Evolutionary conservation across 2,797 vertebrate species (phyloP).

Genomic region (Falco concolor): DNA sequence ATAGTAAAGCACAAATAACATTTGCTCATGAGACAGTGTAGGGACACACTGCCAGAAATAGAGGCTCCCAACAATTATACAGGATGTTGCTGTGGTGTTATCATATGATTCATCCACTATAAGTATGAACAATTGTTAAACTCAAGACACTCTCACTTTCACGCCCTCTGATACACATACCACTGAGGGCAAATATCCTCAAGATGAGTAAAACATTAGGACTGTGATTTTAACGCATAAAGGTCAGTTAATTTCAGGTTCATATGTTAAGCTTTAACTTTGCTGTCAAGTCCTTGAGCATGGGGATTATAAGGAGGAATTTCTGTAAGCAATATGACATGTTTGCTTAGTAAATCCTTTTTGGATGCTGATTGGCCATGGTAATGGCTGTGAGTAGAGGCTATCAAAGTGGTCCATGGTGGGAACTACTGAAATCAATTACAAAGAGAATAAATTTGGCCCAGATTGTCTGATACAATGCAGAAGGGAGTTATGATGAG

Average conservation of each 20-base stretch:
- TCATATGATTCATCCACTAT: conserved; percentile 70
- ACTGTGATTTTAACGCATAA: not conserved
- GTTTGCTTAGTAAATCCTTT: not conserved
- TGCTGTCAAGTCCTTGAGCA: not conserved
- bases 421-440: not conserved
- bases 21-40: conserved; percentile 71
- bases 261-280: not conserved
- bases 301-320: not conserved
- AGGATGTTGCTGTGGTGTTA: conserved; percentile 74
- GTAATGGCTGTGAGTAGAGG: not conserved
- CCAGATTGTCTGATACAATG: not conserved
- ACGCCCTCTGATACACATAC: conserved; percentile 65
- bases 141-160: conserved; percentile 67
- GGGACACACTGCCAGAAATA: conserved; percentile 69
- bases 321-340: not conserved
- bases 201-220: conserved; percentile 7
- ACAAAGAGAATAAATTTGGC: conserved; percentile 2
- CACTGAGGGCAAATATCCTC: conserved; percentile 44
- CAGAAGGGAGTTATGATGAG: not conserved
- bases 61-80: conserved; percentile 67
- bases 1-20: conserved; percentile 46
- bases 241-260: not conserved
- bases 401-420: not conserved
- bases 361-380: not conserved
- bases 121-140: conserved; percentile 65